These are phyloP conservation scores for Lordiphosa fenestrarum DNA, from an alignment of 2,888 invertebrate species.

Conservation along the genomic window DNA sequence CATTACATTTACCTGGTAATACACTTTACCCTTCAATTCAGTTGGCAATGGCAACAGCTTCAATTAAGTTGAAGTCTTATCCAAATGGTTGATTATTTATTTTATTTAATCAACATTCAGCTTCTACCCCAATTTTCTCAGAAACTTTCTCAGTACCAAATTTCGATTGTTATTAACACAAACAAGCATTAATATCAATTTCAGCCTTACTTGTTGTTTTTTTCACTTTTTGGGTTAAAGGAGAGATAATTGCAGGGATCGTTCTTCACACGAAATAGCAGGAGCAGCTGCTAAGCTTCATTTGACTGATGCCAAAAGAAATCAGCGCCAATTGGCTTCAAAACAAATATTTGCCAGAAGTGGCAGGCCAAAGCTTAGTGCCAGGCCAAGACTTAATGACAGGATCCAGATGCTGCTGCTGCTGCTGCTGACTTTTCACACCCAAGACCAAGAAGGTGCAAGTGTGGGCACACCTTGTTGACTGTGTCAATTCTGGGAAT, in stretches of 20 bases:
- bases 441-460: constrained; percentile 44
- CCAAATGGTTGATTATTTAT: constrained; percentile 2
- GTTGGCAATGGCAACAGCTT: no score
- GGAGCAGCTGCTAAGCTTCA: constrained; percentile 25
- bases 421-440: constrained; percentile 46
- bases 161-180: constrained; percentile 65
- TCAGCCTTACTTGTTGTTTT: constrained; percentile 51
- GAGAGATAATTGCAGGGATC: constrained; percentile 46
- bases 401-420: constrained; percentile 39
- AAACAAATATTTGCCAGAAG: constrained; percentile 74
- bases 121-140: background rate
- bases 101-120: constrained; percentile 5
- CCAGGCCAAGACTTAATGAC: constrained; percentile 56
- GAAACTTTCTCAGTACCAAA: constrained; percentile 42
- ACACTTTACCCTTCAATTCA: no score
- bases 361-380: constrained; percentile 53
- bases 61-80: no score
- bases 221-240: background rate
- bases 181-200: constrained; percentile 68
- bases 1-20: no score
- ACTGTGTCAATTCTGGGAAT: constrained; percentile 70
- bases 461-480: constrained; percentile 64
- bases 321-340: constrained; percentile 70
- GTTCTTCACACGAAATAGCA: constrained; percentile 13
- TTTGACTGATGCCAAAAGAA: constrained; percentile 58